Evolutionary conservation across 2,888 invertebrate species (phyloP).

Genomic region (Cantharis nigra): DNA sequence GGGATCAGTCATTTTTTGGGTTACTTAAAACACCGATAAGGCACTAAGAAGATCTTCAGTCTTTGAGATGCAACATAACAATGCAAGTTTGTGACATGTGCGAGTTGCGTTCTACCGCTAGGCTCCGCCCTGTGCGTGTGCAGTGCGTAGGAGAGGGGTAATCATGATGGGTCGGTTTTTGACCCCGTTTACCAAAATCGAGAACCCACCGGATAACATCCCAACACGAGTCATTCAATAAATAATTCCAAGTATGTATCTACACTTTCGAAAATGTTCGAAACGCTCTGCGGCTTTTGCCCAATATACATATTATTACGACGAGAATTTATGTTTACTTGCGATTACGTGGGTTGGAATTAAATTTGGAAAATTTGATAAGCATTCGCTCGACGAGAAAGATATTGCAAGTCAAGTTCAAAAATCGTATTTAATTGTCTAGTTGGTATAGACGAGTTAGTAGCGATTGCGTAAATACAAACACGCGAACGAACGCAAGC

Average conservation of each 20-base stretch:
- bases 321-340: no score
- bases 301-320: no score
- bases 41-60: constrained; percentile 34
- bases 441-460: constrained; percentile 3
- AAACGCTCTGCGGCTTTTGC: background rate
- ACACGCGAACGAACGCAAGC: constrained; percentile 18
- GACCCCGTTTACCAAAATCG: constrained; percentile 43
- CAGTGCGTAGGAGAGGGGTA: constrained; percentile 44
- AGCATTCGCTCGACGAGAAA: background rate
- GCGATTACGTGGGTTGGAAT: background rate
- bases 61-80: constrained; percentile 41
- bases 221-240: background rate
- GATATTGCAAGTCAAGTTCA: background rate
- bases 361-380: background rate
- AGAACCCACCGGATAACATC: background rate
- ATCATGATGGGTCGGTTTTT: constrained; percentile 50
- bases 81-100: constrained; percentile 47
- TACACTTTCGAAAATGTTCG: background rate
- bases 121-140: constrained; percentile 53
- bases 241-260: background rate
- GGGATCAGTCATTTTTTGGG: constrained; percentile 11
- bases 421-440: background rate
- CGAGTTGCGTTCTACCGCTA: constrained; percentile 43
- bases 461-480: constrained; percentile 26
- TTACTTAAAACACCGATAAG: constrained; percentile 20